Base-by-base conservation (phyloP, 2,797 vertebrate species). In the Coregonus suidteri region DNA sequence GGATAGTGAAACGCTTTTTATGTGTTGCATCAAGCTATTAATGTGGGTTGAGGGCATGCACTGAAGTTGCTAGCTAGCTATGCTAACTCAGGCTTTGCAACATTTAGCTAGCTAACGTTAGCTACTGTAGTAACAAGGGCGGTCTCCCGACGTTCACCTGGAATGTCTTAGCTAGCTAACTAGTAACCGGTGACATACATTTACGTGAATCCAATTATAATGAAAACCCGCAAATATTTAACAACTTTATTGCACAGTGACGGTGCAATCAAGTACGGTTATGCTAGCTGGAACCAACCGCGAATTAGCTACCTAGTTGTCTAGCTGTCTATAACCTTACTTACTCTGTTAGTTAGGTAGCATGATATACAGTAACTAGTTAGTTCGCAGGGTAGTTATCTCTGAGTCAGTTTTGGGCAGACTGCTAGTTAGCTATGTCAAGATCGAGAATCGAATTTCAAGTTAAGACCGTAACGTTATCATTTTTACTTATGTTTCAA, bases 141-240 rank as follows among this genome's bases (percentile, higher is more conserved):
- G 84, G 75, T 85, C 71, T 79, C 90, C 91, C 59, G 92, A 90
- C 93, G 92, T 87, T 91, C 90, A 89, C 78, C 86, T 79, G 84
- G 85, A 87, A 82, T 89, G 91, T 89, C 31, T 74, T 74, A 13
- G 41, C 41, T 47, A 11, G 9, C 9, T 47, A 47, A 47, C 41
- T 47, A 34, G 59, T 20, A 62, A 20, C n/a, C 6, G 6, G n/a
- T n/a, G n/a, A n/a, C n/a, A 59, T 37, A 37, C 16, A 62, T 62
- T 20, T 62, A 20, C n/a, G n/a, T 7, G 5, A 62, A 62, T 25
- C 20, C 2, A 3, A 9, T 20, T 62, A 62, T 7, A 62, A 62
- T 25, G 7, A 25, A 25, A n/a, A 62, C 6, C 20, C 9, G 41
- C 41, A 47, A 47, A 47, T 9, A 47, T 47, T 3, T 47, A 47